Evolutionary conservation across 2,888 invertebrate genomes (phyloP).

Genomic region (Drosophila hamatofila): DNA sequence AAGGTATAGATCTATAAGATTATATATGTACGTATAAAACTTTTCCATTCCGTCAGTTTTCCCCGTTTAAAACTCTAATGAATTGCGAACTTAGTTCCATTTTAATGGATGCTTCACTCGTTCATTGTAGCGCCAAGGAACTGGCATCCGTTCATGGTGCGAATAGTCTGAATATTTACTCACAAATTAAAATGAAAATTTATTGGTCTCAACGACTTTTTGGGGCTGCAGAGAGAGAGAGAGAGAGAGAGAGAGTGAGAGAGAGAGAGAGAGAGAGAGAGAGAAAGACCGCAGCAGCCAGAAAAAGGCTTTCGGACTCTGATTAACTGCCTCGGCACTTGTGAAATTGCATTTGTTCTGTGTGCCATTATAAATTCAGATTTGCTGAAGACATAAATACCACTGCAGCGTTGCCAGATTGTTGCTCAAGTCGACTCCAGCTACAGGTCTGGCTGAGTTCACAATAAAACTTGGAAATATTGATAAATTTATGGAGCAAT

Average conservation of each 20-base stretch:
- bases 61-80: neutral
- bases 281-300: constrained; percentile 20
- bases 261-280: constrained; percentile 6
- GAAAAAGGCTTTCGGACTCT: constrained; percentile 65
- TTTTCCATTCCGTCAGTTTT: neutral
- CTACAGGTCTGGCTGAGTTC: constrained; percentile 45
- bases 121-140: constrained; percentile 37
- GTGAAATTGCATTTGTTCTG: constrained; percentile 75
- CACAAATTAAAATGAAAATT: constrained; percentile 77
- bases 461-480: constrained; percentile 65
- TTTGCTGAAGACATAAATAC: constrained; percentile 82
- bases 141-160: constrained; percentile 54
- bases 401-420: constrained; percentile 26
- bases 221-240: constrained; percentile 11
- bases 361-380: constrained; percentile 83
- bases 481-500: constrained; percentile 61
- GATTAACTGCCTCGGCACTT: constrained; percentile 70
- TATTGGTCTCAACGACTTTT: constrained; percentile 54
- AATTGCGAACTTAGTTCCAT: constrained; percentile 19
- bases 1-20: neutral
- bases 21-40: neutral
- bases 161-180: constrained; percentile 57
- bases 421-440: neutral
- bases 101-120: constrained; percentile 61
- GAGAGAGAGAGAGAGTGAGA: neutral